Percentiles rank a stretch among this genome's conserved stretches.
Evolutionary conservation across 2,888 invertebrate species (phyloP).

Genomic region (Ptycholaimellus sp.): DNA sequence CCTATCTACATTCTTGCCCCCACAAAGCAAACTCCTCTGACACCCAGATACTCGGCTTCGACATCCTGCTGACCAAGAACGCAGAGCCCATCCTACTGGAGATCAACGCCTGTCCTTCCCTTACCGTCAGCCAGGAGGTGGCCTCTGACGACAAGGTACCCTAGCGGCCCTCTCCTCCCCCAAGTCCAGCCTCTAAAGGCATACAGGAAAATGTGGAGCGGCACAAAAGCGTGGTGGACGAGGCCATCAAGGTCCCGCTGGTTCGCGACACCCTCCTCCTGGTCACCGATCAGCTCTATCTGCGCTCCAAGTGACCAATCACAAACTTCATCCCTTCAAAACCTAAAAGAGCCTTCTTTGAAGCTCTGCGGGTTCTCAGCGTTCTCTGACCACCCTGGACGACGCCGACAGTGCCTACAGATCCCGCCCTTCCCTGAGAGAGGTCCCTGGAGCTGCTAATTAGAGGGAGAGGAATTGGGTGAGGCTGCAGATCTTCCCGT

Average conservation of each 20-base stretch:
- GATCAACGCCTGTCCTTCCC: constrained; percentile 32
- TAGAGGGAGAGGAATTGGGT: too few relatives aligned
- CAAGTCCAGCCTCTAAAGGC: neutral
- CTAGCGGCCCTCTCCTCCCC: too few relatives aligned
- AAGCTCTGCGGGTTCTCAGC: too few relatives aligned
- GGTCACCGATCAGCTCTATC: constrained; percentile 23
- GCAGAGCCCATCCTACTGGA: constrained; percentile 30
- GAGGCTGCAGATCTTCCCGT: constrained; percentile 28
- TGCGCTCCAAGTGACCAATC: too few relatives aligned
- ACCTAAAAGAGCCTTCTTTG: too few relatives aligned
- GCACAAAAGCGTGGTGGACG: constrained; percentile 10
- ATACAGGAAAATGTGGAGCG: neutral
- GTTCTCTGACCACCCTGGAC: too few relatives aligned
- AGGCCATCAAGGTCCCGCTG: constrained; percentile 31
- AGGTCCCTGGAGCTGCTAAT: too few relatives aligned
- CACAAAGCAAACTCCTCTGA: too few relatives aligned
- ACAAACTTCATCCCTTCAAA: too few relatives aligned
- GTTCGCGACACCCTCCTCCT: constrained; percentile 30
- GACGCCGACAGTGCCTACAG: too few relatives aligned
- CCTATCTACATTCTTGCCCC: neutral
- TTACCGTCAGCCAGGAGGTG: constrained; percentile 29
- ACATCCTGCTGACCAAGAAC: constrained; percentile 28
- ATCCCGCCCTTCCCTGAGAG: too few relatives aligned
- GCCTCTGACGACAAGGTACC: neutral
- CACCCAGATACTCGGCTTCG: constrained; percentile 34